phyloP scores from a whole-genome alignment of 2,113 vertebrate genomes.

The Xiphias gladius region DNA sequence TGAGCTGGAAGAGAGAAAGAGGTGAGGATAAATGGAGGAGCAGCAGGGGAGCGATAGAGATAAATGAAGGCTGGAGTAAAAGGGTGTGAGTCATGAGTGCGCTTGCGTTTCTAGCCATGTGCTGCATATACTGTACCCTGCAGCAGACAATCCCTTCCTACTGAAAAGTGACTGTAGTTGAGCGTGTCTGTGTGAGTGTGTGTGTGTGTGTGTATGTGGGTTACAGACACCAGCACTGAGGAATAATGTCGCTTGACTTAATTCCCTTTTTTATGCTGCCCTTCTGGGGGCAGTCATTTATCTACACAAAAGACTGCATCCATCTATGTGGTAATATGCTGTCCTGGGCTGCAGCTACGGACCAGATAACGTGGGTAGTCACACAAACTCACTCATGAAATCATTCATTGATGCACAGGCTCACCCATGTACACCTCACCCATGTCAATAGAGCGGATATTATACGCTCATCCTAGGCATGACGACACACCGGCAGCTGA shows the following conservation, averaged over 20 bases:
- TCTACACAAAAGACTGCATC: constrained; percentile 60
- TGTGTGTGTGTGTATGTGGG: constrained; percentile 21
- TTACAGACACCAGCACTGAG: constrained; percentile 30
- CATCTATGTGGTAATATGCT: constrained; percentile 59
- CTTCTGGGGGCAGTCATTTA: constrained; percentile 53
- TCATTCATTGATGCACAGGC: constrained; percentile 32
- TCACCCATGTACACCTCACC: not conserved
- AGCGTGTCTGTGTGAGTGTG: not conserved
- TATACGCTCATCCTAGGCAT: not conserved
- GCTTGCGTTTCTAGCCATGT: constrained; percentile 64
- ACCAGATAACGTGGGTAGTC: constrained; percentile 33
- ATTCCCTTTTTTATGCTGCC: constrained; percentile 62
- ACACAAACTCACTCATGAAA: constrained; percentile 53
- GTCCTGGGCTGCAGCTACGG: constrained; percentile 19
- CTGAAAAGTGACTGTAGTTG: constrained; percentile 66
- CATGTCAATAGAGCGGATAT: not conserved
- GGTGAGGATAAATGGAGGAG: constrained; percentile 66
- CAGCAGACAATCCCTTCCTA: constrained; percentile 63
- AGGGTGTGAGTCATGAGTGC: constrained; percentile 54
- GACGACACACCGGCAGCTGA: constrained; percentile 4
- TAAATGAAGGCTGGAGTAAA: constrained; percentile 73
- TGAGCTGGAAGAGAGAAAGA: constrained; percentile 15
- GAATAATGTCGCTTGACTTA: constrained; percentile 58
- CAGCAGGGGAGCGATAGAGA: constrained; percentile 63
- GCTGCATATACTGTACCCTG: constrained; percentile 73